phyloP scores from a whole-genome alignment of 2,113 vertebrate species.

The Chaetodon trifascialis region DNA sequence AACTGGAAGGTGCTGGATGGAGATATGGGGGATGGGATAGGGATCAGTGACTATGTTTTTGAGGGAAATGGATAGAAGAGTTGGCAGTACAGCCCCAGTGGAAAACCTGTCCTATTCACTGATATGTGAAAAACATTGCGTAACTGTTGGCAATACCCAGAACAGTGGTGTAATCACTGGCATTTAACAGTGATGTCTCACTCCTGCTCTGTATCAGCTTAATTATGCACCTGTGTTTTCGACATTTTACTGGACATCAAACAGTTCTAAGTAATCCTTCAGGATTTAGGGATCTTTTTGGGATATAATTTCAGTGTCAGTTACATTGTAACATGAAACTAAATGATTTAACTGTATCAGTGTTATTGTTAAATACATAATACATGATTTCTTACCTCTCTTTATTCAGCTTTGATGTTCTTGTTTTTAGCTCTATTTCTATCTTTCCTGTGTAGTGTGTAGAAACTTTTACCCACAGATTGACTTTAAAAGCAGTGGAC shows the following conservation, averaged over 20 bases:
- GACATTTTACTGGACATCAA: slow-evolving; percentile 50
- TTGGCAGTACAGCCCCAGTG: slow-evolving; percentile 18
- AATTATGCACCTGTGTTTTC: slow-evolving; percentile 60
- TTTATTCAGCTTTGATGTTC: not conserved
- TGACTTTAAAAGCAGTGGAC: slow-evolving; percentile 9
- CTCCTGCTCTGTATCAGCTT: slow-evolving; percentile 60
- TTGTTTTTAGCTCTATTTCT: not conserved
- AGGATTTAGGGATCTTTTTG: not conserved
- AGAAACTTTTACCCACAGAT: slow-evolving; percentile 3
- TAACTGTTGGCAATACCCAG: slow-evolving; percentile 58
- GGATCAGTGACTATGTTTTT: slow-evolving; percentile 28
- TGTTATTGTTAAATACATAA: not conserved
- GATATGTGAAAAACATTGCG: slow-evolving; percentile 56
- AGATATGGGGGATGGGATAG: slow-evolving; percentile 4
- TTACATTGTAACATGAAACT: not conserved
- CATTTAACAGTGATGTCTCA: slow-evolving; percentile 58
- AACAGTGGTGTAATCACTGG: slow-evolving; percentile 65
- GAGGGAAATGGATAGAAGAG: slow-evolving; percentile 16
- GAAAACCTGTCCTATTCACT: slow-evolving; percentile 44
- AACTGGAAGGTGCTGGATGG: slow-evolving; percentile 22
- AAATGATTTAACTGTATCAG: not conserved
- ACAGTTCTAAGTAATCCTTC: not conserved
- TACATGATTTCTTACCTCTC: not conserved
- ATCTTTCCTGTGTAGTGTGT: no score
- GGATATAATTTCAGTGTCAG: not conserved